Evolutionary conservation across 2,797 vertebrate species (phyloP).

Genomic region (Thaleichthys pacificus): DNA sequence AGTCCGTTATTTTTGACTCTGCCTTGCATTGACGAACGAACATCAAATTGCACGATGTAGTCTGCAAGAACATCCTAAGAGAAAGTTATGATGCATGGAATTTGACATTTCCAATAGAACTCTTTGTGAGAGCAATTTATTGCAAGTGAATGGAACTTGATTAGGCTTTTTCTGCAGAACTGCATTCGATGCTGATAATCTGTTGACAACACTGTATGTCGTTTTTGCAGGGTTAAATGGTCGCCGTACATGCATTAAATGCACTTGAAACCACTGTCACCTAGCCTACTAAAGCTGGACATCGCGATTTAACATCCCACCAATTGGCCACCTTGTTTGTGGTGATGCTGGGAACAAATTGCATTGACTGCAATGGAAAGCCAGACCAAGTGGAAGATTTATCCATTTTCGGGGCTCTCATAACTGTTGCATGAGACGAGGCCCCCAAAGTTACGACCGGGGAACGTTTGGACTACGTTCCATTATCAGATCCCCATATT

Average conservation of each 20-base stretch:
- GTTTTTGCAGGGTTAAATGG: conserved; percentile 24
- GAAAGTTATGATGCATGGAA: conserved; percentile 32
- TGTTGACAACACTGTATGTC: conserved; percentile 33
- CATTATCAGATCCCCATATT: conserved; percentile 33
- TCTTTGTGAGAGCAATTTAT: conserved; percentile 15
- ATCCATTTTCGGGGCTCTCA: conserved; percentile 35
- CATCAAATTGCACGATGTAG: conserved; percentile 55
- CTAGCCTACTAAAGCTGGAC: conserved; percentile 14
- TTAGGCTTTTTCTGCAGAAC: conserved; percentile 25
- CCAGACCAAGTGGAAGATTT: conserved; percentile 34
- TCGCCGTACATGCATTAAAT: conserved; percentile 20
- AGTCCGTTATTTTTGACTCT: conserved; percentile 50
- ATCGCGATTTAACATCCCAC: conserved; percentile 21
- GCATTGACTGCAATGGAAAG: conserved; percentile 37
- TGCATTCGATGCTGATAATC: conserved; percentile 32
- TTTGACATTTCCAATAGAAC: conserved; percentile 17
- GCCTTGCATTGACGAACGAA: conserved; percentile 59
- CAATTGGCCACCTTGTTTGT: conserved; percentile 26
- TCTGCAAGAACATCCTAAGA: conserved; percentile 43
- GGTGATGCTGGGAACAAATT: conserved; percentile 28
- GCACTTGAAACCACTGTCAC: conserved; percentile 21
- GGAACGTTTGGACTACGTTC: conserved; percentile 29
- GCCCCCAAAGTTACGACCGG: conserved; percentile 38
- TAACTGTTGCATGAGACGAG: conserved; percentile 61
- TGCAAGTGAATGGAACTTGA: conserved; percentile 23